Evolutionary conservation across 2,888 invertebrate genomes (phyloP).

Genomic region (Drosophila kokeensis): DNA sequence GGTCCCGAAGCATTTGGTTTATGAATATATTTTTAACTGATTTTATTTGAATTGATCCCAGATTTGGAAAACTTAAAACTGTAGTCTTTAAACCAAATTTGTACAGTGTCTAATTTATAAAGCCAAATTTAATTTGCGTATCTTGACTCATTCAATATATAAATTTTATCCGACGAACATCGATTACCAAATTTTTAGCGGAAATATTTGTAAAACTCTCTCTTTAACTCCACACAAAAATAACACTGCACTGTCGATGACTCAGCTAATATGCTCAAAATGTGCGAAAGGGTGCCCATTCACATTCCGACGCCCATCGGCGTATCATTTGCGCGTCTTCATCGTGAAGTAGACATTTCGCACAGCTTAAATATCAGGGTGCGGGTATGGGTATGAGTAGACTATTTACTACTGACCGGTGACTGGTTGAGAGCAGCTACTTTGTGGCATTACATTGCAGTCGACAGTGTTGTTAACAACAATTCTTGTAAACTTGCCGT

Average conservation of each 20-base stretch:
- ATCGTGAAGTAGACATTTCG: conserved; percentile 54
- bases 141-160: background rate
- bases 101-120: background rate
- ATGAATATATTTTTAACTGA: background rate
- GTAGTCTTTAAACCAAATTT: background rate
- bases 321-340: conserved; percentile 73
- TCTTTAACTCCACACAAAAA: background rate
- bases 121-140: background rate
- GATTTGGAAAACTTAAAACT: background rate
- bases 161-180: background rate
- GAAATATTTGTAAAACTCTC: background rate
- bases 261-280: conserved; percentile 20
- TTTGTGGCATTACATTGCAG: conserved; percentile 51
- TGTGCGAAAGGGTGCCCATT: conserved; percentile 13
- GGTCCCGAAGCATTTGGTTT: background rate
- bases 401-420: conserved; percentile 23
- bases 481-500: conserved; percentile 79
- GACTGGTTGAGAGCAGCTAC: conserved; percentile 46
- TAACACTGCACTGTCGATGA: conserved; percentile 7
- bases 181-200: background rate
- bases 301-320: conserved; percentile 61
- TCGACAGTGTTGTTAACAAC: conserved; percentile 74
- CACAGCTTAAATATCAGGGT: conserved; percentile 51
- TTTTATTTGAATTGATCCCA: background rate
- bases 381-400: conserved; percentile 36